phyloP scores from a whole-genome alignment of 2,113 vertebrate species.

The Mesembrinibis cayennensis region DNA sequence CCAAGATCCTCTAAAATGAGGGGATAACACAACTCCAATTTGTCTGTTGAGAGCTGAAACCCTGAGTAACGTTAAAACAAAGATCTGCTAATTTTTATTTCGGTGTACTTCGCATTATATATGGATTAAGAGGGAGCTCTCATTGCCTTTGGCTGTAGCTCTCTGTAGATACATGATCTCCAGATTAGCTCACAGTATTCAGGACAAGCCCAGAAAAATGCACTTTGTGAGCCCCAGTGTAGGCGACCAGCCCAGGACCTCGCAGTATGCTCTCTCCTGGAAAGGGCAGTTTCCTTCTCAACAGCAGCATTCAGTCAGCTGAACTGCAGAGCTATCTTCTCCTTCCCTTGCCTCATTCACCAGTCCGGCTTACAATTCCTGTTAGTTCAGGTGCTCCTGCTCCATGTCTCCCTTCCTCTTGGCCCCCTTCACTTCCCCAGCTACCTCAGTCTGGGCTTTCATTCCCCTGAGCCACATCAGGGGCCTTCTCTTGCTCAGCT shows the following conservation, averaged over 20 bases:
- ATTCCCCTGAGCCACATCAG: background rate
- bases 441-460: background rate
- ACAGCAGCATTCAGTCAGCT: background rate
- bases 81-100: background rate
- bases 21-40: background rate
- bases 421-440: background rate
- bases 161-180: background rate
- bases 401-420: background rate
- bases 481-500: background rate
- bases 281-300: background rate
- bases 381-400: background rate
- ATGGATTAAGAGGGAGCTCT: background rate
- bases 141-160: background rate
- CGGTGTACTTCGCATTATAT: background rate
- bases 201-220: background rate
- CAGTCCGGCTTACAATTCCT: background rate
- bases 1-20: background rate
- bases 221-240: accelerated
- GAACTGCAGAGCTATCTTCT: background rate
- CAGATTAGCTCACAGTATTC: background rate
- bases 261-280: background rate
- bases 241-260: background rate
- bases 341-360: background rate
- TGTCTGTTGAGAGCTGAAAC: background rate
- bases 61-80: background rate